Evolutionary conservation across 2,888 invertebrate genomes (phyloP).

Genomic region (Aleiodes testaceus): DNA sequence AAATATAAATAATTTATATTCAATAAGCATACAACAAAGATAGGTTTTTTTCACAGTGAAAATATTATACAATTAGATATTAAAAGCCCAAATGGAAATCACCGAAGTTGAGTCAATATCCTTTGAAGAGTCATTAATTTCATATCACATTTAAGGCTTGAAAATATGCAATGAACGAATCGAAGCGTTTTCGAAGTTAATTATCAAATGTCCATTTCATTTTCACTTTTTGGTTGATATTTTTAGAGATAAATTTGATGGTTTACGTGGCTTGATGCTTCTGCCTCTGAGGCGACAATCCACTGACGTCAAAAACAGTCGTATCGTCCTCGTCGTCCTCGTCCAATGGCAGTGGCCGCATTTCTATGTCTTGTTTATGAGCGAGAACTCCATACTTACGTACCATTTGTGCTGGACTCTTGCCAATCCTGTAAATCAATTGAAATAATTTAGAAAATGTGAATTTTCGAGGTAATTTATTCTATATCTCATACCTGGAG

Average conservation of each 20-base stretch:
- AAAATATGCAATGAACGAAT: constrained; percentile 17
- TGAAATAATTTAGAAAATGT: neutral
- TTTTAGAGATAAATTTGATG: neutral
- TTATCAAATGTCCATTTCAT: constrained; percentile 9
- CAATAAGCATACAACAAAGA: constrained; percentile 25
- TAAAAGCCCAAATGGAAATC: constrained; percentile 16
- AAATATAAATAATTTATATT: constrained; percentile 32
- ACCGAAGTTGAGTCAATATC: neutral
- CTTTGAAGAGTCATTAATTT: neutral
- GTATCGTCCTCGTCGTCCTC: constrained; percentile 73
- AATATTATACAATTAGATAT: constrained; percentile 12
- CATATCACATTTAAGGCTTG: constrained; percentile 31
- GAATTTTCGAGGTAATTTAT: too few species aligned
- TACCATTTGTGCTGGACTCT: constrained; percentile 69
- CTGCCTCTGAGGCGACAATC: constrained; percentile 52
- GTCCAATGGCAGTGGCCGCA: constrained; percentile 72
- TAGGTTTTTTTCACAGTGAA: constrained; percentile 11
- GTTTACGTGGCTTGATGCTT: constrained; percentile 47
- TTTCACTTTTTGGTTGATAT: constrained; percentile 50
- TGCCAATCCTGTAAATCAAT: constrained; percentile 62
- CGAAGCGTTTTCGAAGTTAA: constrained; percentile 4
- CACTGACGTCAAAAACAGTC: constrained; percentile 70
- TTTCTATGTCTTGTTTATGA: constrained; percentile 72
- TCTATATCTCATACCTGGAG: constrained; percentile 57
- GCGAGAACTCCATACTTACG: constrained; percentile 72